Evolutionary conservation across 2,113 vertebrate species (phyloP), one percentile per base, ranked within the genome.

Genomic region (Tauraco erythrolophus): DNA sequence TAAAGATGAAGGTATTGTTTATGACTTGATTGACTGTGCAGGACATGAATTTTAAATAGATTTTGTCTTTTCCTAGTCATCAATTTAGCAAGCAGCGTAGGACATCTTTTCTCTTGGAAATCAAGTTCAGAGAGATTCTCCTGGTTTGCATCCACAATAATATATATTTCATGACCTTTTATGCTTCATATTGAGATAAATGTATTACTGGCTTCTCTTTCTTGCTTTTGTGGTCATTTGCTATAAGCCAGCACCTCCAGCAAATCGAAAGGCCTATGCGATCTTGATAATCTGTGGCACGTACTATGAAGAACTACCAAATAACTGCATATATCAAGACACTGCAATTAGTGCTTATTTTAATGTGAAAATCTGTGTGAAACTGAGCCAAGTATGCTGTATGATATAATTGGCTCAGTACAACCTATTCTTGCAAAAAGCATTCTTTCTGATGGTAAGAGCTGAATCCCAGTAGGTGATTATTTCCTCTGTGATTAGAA

Each of bases 401-500:
- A 27, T 74, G 58, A 91, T 84, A 66, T 92, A 91, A 94, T 51
- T 95, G 87, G 37, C 56, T 96, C 56, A 56, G 68, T 81, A 84
- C 33, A 84, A 84, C 64, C 84, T 89, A 64, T 82, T 89, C 60
- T 79, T 95, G 37, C 88, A 57, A 90, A 90, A 90, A 93, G 21
- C 46, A 71, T 93, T 84, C 69, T 87, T 93, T 88, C 51, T 89
- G 51, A 64, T 89, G 74, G 35, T 70, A 69, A 45, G 45, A 90
- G n/a, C n/a, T 89, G 77, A 96, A 84, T 88, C 33, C 35, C 50
- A 82, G 70, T 79, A n/a, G 39, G 66, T 88, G 65, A 91, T 94
- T 87, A 93, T 95, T 91, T 95, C 51, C 46, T 80, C 82, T 92
- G 71, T 70, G 72, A 62, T 93, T 88, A 86, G 41, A 88, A 54